phyloP scores from a whole-genome alignment of 1,140 invertebrate species.

The Lepidurus couesii region DNA sequence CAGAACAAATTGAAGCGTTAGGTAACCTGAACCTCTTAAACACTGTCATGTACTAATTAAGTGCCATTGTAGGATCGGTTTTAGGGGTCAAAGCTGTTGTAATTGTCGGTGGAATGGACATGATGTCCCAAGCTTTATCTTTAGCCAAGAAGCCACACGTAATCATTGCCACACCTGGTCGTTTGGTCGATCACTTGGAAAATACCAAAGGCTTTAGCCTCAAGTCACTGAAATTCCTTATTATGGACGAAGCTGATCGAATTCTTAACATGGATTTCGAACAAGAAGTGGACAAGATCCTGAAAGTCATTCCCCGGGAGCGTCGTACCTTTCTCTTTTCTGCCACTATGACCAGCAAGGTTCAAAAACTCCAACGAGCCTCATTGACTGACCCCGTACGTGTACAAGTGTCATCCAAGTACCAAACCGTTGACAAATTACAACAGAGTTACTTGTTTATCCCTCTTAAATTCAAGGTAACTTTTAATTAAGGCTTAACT shows the following conservation, averaged over 20 bases:
- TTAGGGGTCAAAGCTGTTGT: conserved; percentile 93
- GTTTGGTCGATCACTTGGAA: conserved; percentile 83
- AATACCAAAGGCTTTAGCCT: conserved; percentile 92
- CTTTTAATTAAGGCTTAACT: conserved; percentile 16
- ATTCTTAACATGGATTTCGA: conserved; percentile 96
- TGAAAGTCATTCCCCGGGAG: conserved; percentile 77
- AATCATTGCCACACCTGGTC: conserved; percentile 85
- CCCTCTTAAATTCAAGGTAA: conserved; percentile 88
- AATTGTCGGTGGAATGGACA: conserved; percentile 96
- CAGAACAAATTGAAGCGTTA: conserved; percentile 91
- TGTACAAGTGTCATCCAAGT: conserved; percentile 93
- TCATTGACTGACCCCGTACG: conserved; percentile 87
- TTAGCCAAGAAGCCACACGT: conserved; percentile 94
- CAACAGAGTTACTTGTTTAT: conserved; percentile 95
- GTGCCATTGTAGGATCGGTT: conserved; percentile 51
- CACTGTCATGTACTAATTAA: background rate
- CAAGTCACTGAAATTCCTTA: conserved; percentile 78
- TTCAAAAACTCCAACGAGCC: conserved; percentile 91
- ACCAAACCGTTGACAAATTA: conserved; percentile 95
- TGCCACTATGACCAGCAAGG: conserved; percentile 98
- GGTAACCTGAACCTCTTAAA: conserved; percentile 49
- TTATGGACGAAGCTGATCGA: conserved; percentile 94
- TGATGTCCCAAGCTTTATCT: conserved; percentile 84
- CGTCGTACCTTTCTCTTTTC: conserved; percentile 86
- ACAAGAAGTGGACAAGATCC: conserved; percentile 90